Evolutionary conservation across 2,888 invertebrate genomes (phyloP).

Genomic region (Mesoligia furuncula): DNA sequence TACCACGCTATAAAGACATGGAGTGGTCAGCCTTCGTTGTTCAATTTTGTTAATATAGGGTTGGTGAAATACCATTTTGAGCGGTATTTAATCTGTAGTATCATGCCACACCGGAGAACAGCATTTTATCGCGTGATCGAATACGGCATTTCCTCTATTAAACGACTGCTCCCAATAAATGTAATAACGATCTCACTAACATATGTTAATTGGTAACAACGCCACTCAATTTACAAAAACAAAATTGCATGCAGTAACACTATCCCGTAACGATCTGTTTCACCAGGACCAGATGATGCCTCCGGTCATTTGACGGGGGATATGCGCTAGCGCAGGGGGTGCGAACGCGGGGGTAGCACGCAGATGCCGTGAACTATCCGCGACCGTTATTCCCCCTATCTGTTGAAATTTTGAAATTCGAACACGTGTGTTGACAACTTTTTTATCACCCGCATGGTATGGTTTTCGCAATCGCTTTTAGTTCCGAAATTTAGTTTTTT

Average conservation of each 20-base stretch:
- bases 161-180: conserved; percentile 41
- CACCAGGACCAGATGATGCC: conserved; percentile 81
- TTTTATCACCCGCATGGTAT: conserved; percentile 81
- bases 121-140: conserved; percentile 35
- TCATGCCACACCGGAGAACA: conserved; percentile 19
- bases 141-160: conserved; percentile 32
- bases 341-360: conserved; percentile 75
- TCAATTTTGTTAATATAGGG: conserved; percentile 17
- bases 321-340: conserved; percentile 67
- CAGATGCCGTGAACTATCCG: conserved; percentile 82
- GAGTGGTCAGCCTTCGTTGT: conserved; percentile 36
- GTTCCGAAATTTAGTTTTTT: conserved; percentile 50
- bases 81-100: conserved; percentile 26
- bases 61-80: conserved; percentile 5
- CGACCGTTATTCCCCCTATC: conserved; percentile 88
- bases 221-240: conserved; percentile 69
- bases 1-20: conserved; percentile 25
- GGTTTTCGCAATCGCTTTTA: conserved; percentile 71
- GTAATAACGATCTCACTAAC: conserved; percentile 60
- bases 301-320: conserved; percentile 75
- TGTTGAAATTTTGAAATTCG: conserved; percentile 83
- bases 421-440: conserved; percentile 88
- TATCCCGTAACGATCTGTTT: conserved; percentile 73
- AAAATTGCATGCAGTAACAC: conserved; percentile 68
- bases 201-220: conserved; percentile 66